phyloP scores from a whole-genome alignment of 1,140 invertebrate species.

The Platorchestia sp. region DNA sequence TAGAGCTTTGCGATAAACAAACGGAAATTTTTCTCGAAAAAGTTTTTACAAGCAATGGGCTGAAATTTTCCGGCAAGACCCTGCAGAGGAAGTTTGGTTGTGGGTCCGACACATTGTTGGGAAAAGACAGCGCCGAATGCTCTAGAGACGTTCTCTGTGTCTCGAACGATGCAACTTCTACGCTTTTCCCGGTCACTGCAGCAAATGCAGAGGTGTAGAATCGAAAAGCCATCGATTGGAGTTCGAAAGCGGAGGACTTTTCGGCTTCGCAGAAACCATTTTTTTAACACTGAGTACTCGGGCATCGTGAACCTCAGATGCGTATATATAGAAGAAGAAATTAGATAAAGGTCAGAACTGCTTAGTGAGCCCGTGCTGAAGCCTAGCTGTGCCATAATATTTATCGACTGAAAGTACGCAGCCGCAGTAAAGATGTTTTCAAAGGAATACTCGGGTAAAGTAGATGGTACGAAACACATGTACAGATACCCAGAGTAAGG shows the following conservation, averaged over 20 bases:
- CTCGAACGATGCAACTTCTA: neutral
- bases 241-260: neutral
- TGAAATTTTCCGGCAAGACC: neutral
- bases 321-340: neutral
- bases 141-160: neutral
- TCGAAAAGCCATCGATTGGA: neutral
- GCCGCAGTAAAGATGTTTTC: neutral
- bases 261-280: neutral
- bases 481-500: no score
- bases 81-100: neutral
- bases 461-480: no score
- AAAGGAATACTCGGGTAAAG: no score
- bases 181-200: neutral
- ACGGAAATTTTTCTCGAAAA: neutral
- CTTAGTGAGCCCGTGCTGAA: neutral
- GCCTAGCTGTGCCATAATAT: neutral
- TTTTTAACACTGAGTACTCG: neutral
- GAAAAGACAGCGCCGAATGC: neutral
- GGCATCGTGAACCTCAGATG: neutral
- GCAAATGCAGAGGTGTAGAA: neutral
- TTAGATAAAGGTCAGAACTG: neutral
- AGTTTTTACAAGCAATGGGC: neutral
- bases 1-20: neutral
- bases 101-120: neutral
- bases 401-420: neutral